Evolutionary conservation across 2,888 invertebrate genomes (phyloP).

Genomic region (Dryobotodes eremita): DNA sequence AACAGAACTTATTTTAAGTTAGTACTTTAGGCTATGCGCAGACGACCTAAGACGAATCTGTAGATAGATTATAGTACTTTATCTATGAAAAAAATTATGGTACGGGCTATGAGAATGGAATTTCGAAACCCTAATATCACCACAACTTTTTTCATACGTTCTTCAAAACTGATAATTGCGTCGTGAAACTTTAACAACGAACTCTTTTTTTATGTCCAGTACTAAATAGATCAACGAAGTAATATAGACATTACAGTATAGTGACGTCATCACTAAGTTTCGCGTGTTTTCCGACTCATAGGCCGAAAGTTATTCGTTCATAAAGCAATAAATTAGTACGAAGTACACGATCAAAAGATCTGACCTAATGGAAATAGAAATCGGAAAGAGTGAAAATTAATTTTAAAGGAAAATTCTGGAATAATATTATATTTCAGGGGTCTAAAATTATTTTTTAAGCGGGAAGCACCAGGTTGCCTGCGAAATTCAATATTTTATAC

Average conservation of each 20-base stretch:
- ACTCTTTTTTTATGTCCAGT: not conserved
- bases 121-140: not conserved
- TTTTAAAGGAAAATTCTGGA: not conserved
- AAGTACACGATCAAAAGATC: constrained; percentile 14
- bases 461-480: too few species aligned
- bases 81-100: not conserved
- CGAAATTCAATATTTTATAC: too few species aligned
- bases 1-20: not conserved
- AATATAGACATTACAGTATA: constrained; percentile 50
- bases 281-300: constrained; percentile 27
- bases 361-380: not conserved
- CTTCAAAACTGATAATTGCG: not conserved
- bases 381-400: not conserved
- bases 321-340: constrained; percentile 51
- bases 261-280: constrained; percentile 34
- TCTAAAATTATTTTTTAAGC: not conserved
- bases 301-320: constrained; percentile 23
- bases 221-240: constrained; percentile 41
- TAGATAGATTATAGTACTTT: not conserved
- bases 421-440: not conserved
- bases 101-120: not conserved
- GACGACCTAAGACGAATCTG: too few species aligned
- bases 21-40: too few species aligned
- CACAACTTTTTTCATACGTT: not conserved
- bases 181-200: not conserved